A percentile compares a stretch with the other conserved stretches of the same genome.
These are phyloP conservation scores for Epirrhoe alternata DNA, from an alignment of 2,888 invertebrate species.

Conservation along the genomic window DNA sequence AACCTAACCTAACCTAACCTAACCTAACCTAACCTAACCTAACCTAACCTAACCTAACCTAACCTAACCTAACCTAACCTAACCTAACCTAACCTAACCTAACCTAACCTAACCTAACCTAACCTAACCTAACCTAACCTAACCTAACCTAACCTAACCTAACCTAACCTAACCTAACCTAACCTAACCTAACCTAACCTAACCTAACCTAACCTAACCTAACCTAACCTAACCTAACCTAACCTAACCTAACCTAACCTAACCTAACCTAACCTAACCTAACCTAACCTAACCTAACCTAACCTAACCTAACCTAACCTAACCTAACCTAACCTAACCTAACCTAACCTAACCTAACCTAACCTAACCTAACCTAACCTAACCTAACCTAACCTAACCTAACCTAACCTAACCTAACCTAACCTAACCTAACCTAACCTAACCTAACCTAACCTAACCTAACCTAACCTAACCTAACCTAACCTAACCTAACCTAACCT, in stretches of 20 bases:
- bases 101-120: slow-evolving; percentile 34
- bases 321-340: background rate
- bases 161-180: slow-evolving; percentile 17
- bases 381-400: slow-evolving; percentile 28
- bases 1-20: slow-evolving; percentile 11
- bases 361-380: slow-evolving; percentile 40
- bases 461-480: slow-evolving; percentile 44
- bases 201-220: slow-evolving; percentile 10
- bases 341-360: slow-evolving; percentile 40
- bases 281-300: too few relatives aligned
- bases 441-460: slow-evolving; percentile 49
- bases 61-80: slow-evolving; percentile 32
- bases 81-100: slow-evolving; percentile 37
- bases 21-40: slow-evolving; percentile 37
- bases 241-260: slow-evolving; percentile 6
- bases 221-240: slow-evolving; percentile 6
- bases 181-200: slow-evolving; percentile 22
- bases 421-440: slow-evolving; percentile 46
- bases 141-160: background rate
- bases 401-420: slow-evolving; percentile 34
- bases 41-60: slow-evolving; percentile 37
- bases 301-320: too few relatives aligned
- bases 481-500: slow-evolving; percentile 47
- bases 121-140: slow-evolving; percentile 34
- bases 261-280: background rate